Conservation (phyloP, 2,888 invertebrate species). For the Galerucella calmariensis region DNA sequence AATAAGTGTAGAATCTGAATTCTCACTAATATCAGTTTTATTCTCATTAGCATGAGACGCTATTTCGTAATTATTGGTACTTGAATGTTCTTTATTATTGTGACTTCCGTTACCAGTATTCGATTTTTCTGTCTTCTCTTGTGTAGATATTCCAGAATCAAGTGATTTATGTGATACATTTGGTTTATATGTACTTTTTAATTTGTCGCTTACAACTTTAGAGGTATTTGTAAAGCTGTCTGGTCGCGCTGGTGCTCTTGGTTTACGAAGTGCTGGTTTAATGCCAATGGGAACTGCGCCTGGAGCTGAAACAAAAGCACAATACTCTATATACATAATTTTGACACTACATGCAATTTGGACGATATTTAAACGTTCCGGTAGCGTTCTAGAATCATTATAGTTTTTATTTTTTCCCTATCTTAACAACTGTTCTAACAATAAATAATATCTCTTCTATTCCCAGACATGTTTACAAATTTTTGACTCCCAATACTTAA, state of each 20-base stretch:
- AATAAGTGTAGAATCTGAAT: conserved; percentile 3
- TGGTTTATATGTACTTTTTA: background rate
- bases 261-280: conserved; percentile 6
- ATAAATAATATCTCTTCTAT: no score
- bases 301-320: conserved; percentile 9
- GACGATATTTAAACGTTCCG: no score
- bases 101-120: background rate
- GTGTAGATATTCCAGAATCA: background rate
- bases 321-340: background rate
- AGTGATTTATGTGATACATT: background rate
- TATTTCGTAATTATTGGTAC: background rate
- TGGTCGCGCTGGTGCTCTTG: background rate
- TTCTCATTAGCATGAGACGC: background rate
- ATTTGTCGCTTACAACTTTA: background rate
- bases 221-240: background rate
- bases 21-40: background rate
- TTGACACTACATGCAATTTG: no score
- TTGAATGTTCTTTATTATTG: background rate
- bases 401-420: no score
- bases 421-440: no score
- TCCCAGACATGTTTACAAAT: no score
- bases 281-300: conserved; percentile 4
- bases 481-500: no score
- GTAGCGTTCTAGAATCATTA: no score
- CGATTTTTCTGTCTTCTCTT: background rate